phyloP scores from a whole-genome alignment of 1,140 invertebrate species.

The Xylocopa sonorina region DNA sequence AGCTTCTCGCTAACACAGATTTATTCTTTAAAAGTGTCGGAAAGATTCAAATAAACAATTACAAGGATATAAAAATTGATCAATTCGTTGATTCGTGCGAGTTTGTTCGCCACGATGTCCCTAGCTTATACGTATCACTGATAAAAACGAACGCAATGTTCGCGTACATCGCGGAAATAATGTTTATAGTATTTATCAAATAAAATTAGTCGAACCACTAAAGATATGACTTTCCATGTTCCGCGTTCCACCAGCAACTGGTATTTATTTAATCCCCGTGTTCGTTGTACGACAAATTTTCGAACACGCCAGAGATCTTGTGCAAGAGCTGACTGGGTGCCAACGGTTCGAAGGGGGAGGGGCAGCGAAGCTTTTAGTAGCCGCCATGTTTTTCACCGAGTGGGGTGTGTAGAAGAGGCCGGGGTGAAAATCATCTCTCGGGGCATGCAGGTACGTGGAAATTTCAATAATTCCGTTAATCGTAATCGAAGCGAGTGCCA shows the following conservation, averaged over 20 bases:
- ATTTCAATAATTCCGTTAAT: constrained; percentile 33
- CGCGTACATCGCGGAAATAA: no score
- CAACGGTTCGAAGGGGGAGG: constrained; percentile 54
- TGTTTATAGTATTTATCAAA: neutral
- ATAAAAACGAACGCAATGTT: no score
- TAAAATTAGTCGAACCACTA: no score
- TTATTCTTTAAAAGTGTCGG: no score
- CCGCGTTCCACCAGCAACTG: neutral
- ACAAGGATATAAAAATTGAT: neutral
- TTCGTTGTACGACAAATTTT: neutral
- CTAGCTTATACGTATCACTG: neutral
- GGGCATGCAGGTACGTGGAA: constrained; percentile 79
- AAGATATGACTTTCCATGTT: neutral
- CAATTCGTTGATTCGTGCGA: neutral
- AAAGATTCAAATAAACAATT: no score
- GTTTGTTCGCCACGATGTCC: neutral
- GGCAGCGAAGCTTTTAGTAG: constrained; percentile 74
- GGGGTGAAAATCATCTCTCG: constrained; percentile 83
- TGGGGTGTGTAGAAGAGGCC: constrained; percentile 81
- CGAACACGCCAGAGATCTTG: constrained; percentile 18
- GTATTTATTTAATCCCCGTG: neutral
- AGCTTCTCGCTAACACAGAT: no score
- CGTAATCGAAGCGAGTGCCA: neutral
- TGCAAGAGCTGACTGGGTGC: constrained; percentile 24
- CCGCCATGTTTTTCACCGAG: constrained; percentile 82